Percentiles rank a stretch among this genome's conserved stretches.
Conservation (phyloP, 2,113 vertebrate genomes). For the Myrmecobius fasciatus region DNA sequence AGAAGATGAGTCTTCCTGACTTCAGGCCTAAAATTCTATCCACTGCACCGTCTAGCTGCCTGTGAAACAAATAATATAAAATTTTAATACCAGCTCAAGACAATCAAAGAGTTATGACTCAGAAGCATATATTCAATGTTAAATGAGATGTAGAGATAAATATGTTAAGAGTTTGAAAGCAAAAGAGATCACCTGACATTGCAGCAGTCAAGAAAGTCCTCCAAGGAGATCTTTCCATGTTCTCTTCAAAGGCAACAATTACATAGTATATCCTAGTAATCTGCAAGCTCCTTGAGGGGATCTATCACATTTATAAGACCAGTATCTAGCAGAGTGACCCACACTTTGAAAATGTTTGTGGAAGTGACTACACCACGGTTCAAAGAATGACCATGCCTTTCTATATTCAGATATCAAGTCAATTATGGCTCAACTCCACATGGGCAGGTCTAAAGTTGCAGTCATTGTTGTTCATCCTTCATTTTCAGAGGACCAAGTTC, state of each 20-base stretch:
- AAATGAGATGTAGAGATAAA: not conserved
- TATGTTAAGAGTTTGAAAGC: not conserved
- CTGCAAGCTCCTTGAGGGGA: not conserved
- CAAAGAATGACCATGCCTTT: too few relatives aligned
- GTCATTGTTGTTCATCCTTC: not conserved
- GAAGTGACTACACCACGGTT: not conserved
- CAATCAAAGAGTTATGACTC: not conserved
- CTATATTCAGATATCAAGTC: not conserved
- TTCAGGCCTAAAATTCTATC: not conserved
- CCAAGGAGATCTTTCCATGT: not conserved
- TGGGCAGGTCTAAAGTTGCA: not conserved
- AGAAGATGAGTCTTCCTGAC: not conserved
- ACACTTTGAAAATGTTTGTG: not conserved
- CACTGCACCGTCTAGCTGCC: not conserved
- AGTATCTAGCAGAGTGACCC: too few relatives aligned
- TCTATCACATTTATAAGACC: not conserved
- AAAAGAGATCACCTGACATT: not conserved
- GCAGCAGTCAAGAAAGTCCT: not conserved
- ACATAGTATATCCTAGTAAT: not conserved
- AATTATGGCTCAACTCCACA: not conserved
- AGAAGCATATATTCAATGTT: not conserved
- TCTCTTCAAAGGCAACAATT: not conserved
- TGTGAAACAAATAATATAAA: not conserved
- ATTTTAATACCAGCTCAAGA: not conserved
- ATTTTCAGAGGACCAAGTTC: too few relatives aligned